Evolutionary conservation across 2,797 vertebrate species (phyloP).

Genomic region (Muraenolepis orangiensis): DNA sequence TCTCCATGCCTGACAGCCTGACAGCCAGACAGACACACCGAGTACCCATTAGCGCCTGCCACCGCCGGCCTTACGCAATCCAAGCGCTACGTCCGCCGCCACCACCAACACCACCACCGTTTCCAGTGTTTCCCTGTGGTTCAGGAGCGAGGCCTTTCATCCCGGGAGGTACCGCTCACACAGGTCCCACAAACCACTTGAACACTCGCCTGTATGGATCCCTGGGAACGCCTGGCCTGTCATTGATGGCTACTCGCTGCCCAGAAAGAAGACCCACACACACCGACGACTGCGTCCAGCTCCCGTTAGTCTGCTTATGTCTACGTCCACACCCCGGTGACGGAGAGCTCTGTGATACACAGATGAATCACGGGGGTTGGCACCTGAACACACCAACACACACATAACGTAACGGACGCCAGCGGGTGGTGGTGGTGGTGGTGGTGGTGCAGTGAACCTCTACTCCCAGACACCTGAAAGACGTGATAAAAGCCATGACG

Average conservation of each 20-base stretch:
- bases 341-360: constrained; percentile 28
- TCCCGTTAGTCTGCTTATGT: not conserved
- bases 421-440: no score
- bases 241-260: constrained; percentile 58
- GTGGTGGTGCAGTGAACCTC: no score
- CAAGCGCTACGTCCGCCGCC: constrained; percentile 23
- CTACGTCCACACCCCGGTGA: constrained; percentile 7
- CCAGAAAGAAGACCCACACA: no score
- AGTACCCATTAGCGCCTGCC: constrained; percentile 42
- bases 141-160: constrained; percentile 55
- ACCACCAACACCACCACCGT: no score
- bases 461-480: no score
- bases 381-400: not conserved
- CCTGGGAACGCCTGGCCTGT: constrained; percentile 51
- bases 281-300: constrained; percentile 15
- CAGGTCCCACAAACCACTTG: constrained; percentile 67
- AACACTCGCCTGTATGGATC: constrained; percentile 51
- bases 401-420: no score
- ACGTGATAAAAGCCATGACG: no score
- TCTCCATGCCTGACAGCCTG: constrained; percentile 11
- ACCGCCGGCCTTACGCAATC: constrained; percentile 29
- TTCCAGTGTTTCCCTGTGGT: constrained; percentile 65
- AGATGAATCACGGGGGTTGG: not conserved
- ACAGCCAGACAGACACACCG: no score
- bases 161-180: constrained; percentile 53